Percentiles rank a stretch among this genome's conserved stretches.
phyloP scores from a whole-genome alignment of 2,113 vertebrate species.

The Scomber colias region DNA sequence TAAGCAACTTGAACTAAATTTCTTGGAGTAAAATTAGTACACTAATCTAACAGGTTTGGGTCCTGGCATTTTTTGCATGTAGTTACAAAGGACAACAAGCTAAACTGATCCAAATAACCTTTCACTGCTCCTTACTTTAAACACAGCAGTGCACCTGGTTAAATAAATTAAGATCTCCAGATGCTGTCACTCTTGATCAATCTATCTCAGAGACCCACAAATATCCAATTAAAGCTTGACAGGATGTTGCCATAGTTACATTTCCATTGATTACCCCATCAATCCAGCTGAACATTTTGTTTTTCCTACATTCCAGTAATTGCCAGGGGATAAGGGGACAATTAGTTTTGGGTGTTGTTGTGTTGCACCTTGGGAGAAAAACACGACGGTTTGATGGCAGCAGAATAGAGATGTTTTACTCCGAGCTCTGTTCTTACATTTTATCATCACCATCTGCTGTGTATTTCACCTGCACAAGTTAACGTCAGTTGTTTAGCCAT shows the following conservation, averaged over 20 bases:
- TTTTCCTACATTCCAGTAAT: slow-evolving; percentile 50
- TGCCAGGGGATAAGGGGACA: slow-evolving; percentile 44
- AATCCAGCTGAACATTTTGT: slow-evolving; percentile 43
- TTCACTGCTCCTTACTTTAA: slow-evolving; percentile 31
- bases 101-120: slow-evolving; percentile 31
- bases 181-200: slow-evolving; percentile 49
- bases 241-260: slow-evolving; percentile 58
- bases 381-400: slow-evolving; percentile 3
- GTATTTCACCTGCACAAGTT: slow-evolving; percentile 21
- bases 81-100: not conserved
- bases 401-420: slow-evolving; percentile 27
- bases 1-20: too few species aligned
- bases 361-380: slow-evolving; percentile 42
- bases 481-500: slow-evolving; percentile 40
- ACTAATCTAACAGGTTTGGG: too few species aligned
- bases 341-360: slow-evolving; percentile 52
- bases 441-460: slow-evolving; percentile 53
- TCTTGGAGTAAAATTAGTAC: too few species aligned
- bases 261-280: slow-evolving; percentile 70
- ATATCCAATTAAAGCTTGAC: slow-evolving; percentile 63
- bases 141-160: slow-evolving; percentile 19
- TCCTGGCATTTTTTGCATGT: not conserved
- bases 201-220: slow-evolving; percentile 48
- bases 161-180: slow-evolving; percentile 54
- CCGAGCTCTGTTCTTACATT: slow-evolving; percentile 18